These are phyloP conservation scores for Ypsolopha sequella DNA, from an alignment of 2,888 invertebrate genomes.

Conservation along the genomic window DNA sequence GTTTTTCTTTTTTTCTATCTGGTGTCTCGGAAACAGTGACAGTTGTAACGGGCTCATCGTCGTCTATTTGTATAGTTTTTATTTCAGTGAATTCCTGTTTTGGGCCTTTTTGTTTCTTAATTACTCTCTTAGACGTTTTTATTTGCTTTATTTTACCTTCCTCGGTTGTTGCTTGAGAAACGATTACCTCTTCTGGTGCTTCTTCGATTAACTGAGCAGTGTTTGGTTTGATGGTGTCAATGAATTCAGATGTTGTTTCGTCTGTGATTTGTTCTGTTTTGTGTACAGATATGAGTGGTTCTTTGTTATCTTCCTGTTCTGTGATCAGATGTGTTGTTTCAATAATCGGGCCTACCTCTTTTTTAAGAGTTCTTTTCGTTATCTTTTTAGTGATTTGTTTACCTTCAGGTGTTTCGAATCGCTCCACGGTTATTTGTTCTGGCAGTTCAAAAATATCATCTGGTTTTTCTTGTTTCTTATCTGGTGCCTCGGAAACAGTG, in stretches of 20 bases:
- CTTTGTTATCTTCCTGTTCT: conserved; percentile 12
- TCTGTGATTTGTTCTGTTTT: conserved; percentile 15
- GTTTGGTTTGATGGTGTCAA: conserved; percentile 1
- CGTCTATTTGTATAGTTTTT: conserved; percentile 26
- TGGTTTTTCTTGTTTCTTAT: no score
- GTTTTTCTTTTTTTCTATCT: no score
- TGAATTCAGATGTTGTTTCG: conserved; percentile 12
- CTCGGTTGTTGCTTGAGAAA: conserved; percentile 24
- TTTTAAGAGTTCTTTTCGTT: conserved; percentile 25
- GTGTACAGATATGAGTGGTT: conserved; percentile 31
- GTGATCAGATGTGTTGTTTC: conserved; percentile 12
- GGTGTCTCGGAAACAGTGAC: neutral
- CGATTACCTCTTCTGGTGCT: conserved; percentile 36
- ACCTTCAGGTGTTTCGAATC: no score
- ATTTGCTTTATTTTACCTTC: conserved; percentile 18
- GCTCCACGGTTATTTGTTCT: no score
- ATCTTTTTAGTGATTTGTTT: conserved; percentile 17
- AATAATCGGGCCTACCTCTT: conserved; percentile 25
- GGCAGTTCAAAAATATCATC: no score
- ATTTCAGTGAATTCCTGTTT: conserved; percentile 19
- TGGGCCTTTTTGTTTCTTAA: conserved; percentile 14
- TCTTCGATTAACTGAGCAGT: neutral
- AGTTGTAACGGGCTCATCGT: neutral
- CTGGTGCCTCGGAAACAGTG: neutral
- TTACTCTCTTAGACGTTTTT: conserved; percentile 15